Evolutionary conservation across 37 sponge, comb jelly and placozoan genomes (phyloP).

Genomic region (Petrosia ficiformis): DNA sequence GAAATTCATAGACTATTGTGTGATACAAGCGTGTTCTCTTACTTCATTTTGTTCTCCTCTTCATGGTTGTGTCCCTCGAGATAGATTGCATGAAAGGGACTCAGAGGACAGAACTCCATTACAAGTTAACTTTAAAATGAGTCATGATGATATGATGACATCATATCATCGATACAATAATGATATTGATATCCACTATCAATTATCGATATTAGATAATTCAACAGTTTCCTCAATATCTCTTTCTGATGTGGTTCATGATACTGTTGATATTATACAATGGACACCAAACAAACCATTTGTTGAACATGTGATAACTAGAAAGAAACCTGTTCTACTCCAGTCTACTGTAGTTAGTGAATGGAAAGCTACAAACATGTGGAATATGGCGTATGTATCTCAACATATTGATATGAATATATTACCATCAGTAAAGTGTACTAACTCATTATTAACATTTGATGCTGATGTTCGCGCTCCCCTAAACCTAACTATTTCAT

Average conservation of each 20-base stretch:
- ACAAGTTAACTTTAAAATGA: conserved; percentile 18
- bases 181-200: not conserved
- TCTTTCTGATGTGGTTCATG: conserved; percentile 9
- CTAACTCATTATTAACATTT: conserved; percentile 69
- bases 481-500: conserved; percentile 67
- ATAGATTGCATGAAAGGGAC: not conserved
- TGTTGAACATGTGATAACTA: conserved; percentile 28
- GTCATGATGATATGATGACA: conserved; percentile 54
- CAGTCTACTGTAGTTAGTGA: conserved; percentile 49
- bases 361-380: conserved; percentile 70
- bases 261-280: not conserved
- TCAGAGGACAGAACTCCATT: conserved; percentile 6
- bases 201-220: not conserved
- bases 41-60: conserved; percentile 57
- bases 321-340: conserved; percentile 53
- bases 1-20: conserved; percentile 21
- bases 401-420: conserved; percentile 23
- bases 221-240: not conserved
- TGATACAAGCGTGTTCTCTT: not conserved
- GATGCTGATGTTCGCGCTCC: conserved; percentile 74
- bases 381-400: conserved; percentile 63
- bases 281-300: conserved; percentile 64
- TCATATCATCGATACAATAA: not conserved
- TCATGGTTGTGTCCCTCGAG: conserved; percentile 64
- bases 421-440: conserved; percentile 65